These are phyloP conservation scores for Rhinogobio ventralis DNA, from an alignment of 2,797 vertebrate genomes.

Conservation along the genomic window DNA sequence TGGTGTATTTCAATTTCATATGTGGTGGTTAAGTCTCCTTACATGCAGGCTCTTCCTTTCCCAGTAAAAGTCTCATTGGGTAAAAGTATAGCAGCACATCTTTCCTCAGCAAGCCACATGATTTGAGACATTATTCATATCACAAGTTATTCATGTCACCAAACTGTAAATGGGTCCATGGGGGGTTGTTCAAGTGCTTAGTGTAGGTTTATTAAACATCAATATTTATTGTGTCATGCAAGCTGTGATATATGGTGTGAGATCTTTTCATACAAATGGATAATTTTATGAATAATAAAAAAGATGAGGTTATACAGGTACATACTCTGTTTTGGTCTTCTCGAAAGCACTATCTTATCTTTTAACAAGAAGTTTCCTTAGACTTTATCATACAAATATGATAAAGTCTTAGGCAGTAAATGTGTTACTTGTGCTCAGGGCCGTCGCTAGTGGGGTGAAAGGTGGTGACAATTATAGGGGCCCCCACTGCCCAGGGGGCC, in stretches of 20 bases:
- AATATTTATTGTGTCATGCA: background rate
- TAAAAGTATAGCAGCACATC: background rate
- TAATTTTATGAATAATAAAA: background rate
- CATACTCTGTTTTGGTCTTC: background rate
- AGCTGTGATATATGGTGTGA: background rate
- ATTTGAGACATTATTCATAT: background rate
- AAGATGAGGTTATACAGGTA: background rate
- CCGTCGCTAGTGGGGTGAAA: no score
- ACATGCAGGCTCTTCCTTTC: background rate
- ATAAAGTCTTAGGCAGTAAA: background rate
- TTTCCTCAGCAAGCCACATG: background rate
- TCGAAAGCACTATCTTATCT: background rate
- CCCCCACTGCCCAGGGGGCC: no score
- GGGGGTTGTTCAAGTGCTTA: background rate
- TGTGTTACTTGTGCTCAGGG: background rate
- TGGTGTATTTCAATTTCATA: background rate
- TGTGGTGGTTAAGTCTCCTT: no score
- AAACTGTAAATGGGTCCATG: background rate
- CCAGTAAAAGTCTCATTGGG: background rate
- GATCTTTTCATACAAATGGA: background rate
- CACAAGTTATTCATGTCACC: background rate
- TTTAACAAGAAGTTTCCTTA: background rate
- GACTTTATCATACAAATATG: background rate
- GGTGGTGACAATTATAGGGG: no score
- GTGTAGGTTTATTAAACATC: background rate